Evolutionary conservation across 1,140 invertebrate species (phyloP).

Genomic region (Drosophila pseudoobscura): DNA sequence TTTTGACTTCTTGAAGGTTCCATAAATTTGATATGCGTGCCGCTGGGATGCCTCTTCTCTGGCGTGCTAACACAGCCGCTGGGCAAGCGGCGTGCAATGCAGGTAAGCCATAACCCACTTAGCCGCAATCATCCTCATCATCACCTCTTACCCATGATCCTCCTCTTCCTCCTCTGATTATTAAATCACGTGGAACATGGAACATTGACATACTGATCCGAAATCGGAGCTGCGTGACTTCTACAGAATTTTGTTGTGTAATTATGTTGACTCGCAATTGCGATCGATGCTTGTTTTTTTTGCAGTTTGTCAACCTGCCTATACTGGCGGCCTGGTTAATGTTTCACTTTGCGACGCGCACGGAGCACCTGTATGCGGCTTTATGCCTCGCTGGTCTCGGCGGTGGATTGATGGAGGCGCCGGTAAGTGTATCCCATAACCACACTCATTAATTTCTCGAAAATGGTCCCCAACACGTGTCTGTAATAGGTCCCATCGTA

Average conservation of each 20-base stretch:
- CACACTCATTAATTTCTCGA: constrained; percentile 20
- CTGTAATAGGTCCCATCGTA: too few relatives aligned
- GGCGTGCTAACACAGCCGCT: constrained; percentile 88
- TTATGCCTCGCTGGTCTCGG: constrained; percentile 88
- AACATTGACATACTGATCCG: constrained; percentile 67
- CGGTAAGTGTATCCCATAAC: constrained; percentile 84
- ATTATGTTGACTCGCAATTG: constrained; percentile 52
- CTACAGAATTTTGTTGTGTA: constrained; percentile 39
- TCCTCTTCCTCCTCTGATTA: constrained; percentile 14
- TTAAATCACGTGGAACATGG: constrained; percentile 9
- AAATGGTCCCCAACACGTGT: neutral
- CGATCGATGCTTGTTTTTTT: constrained; percentile 23
- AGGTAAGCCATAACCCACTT: constrained; percentile 81
- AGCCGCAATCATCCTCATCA: constrained; percentile 43
- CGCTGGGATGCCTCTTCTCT: constrained; percentile 89
- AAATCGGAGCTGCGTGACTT: constrained; percentile 51
- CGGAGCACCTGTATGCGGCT: constrained; percentile 87
- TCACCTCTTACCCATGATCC: constrained; percentile 6
- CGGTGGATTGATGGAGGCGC: constrained; percentile 90
- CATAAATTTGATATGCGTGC: constrained; percentile 90
- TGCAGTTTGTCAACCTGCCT: constrained; percentile 86
- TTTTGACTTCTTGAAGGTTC: constrained; percentile 85
- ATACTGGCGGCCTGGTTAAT: constrained; percentile 89
- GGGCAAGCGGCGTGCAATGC: constrained; percentile 89
- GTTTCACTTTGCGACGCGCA: constrained; percentile 86